Evolutionary conservation across 2,113 vertebrate genomes (phyloP).

Genomic region (Malurus cyaneus): DNA sequence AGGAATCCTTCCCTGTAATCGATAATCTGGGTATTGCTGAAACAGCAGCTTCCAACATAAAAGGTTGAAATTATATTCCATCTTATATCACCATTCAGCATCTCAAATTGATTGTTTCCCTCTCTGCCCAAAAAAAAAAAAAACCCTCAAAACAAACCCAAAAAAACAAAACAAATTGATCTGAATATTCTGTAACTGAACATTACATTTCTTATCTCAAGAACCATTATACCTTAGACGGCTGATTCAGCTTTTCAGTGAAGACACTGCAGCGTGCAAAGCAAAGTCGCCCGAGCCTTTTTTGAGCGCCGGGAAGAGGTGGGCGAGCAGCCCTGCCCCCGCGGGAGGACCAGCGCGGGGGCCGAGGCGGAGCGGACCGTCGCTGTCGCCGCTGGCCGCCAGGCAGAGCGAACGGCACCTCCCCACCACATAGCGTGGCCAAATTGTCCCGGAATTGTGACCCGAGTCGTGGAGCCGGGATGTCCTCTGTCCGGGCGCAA

Average conservation of each 20-base stretch:
- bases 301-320: not conserved
- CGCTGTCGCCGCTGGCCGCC: not conserved
- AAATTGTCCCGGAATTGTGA: not conserved
- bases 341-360: not conserved
- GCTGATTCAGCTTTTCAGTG: not conserved
- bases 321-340: not conserved
- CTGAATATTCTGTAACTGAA: not conserved
- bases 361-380: not conserved
- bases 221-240: too few relatives aligned
- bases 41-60: not conserved
- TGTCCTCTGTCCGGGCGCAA: not conserved
- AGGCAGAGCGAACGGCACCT: not conserved
- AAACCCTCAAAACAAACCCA: too few relatives aligned
- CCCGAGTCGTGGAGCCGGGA: not conserved
- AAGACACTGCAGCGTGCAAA: not conserved
- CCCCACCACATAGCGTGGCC: not conserved
- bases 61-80: not conserved
- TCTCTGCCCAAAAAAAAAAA: too few relatives aligned
- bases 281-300: not conserved
- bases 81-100: not conserved
- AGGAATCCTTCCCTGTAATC: not conserved
- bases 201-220: too few relatives aligned
- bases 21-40: not conserved
- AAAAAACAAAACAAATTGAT: rapidly evolving
- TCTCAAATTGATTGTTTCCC: constrained; percentile 1